These are phyloP conservation scores for Alethe diademata DNA, from an alignment of 2,113 vertebrate genomes.

Conservation along the genomic window DNA sequence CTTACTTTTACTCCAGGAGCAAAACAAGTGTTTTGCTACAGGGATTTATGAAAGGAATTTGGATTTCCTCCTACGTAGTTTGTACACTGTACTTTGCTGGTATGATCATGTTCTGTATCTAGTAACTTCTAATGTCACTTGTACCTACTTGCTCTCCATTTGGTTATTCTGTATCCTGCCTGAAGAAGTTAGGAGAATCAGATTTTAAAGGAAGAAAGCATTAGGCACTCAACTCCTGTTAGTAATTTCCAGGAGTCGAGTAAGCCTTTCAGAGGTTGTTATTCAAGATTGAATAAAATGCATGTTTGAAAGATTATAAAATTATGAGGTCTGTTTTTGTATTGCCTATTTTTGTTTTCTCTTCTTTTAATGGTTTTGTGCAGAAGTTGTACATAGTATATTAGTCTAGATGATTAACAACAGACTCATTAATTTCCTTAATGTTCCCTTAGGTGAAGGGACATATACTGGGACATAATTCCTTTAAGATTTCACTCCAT, in stretches of 20 bases:
- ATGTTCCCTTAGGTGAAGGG: background rate
- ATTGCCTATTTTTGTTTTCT: background rate
- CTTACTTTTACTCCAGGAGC: background rate
- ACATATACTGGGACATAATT: background rate
- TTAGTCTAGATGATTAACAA: background rate
- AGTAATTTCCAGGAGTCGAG: background rate
- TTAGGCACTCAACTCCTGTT: background rate
- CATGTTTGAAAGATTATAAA: background rate
- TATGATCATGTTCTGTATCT: background rate
- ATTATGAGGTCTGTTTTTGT: background rate
- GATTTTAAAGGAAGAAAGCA: background rate
- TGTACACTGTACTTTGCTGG: background rate
- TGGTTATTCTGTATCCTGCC: background rate
- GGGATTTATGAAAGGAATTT: background rate
- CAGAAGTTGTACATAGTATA: background rate
- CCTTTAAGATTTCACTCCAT: background rate
- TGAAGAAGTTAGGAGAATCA: background rate
- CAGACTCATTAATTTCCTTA: background rate
- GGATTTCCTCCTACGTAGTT: background rate
- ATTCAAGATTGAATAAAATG: background rate
- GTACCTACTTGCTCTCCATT: background rate
- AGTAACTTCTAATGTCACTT: background rate
- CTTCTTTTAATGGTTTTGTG: background rate
- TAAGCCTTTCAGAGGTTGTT: background rate
- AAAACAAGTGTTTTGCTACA: background rate